phyloP scores from a whole-genome alignment of 2,113 vertebrate genomes.

The Scartelaos histophorus region DNA sequence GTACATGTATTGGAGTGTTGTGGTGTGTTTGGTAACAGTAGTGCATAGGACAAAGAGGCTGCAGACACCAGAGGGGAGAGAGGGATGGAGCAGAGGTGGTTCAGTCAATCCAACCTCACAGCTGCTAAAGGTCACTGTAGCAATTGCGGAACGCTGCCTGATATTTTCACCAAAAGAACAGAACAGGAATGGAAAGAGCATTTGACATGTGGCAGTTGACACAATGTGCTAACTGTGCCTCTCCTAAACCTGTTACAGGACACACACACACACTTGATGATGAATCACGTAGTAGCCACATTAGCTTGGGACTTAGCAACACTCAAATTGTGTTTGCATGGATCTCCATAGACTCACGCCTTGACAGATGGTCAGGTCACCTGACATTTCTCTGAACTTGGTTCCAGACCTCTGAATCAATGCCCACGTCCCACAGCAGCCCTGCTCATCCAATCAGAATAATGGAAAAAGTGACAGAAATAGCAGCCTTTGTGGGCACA shows the following conservation, averaged over 20 bases:
- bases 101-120: slow-evolving; percentile 47
- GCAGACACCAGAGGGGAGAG: slow-evolving; percentile 1
- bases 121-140: slow-evolving; percentile 71
- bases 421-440: slow-evolving; percentile 6
- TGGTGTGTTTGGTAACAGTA: background rate
- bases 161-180: slow-evolving; percentile 43
- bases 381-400: slow-evolving; percentile 15
- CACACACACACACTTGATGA: background rate
- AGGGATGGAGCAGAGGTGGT: slow-evolving; percentile 28
- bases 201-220: slow-evolving; percentile 49
- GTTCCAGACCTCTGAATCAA: slow-evolving; percentile 13
- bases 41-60: slow-evolving; percentile 7
- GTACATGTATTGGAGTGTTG: background rate
- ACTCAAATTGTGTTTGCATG: slow-evolving; percentile 14
- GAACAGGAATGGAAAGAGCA: slow-evolving; percentile 33
- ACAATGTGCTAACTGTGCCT: slow-evolving; percentile 40
- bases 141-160: slow-evolving; percentile 53
- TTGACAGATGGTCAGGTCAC: slow-evolving; percentile 7
- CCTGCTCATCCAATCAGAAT: slow-evolving; percentile 9
- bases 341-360: background rate
- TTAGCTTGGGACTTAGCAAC: slow-evolving; percentile 7
- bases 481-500: slow-evolving; percentile 2
- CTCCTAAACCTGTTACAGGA: slow-evolving; percentile 1
- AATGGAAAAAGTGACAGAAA: slow-evolving; percentile 8
- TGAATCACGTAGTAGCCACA: background rate